Conservation (phyloP, 2,888 invertebrate species). For the Ellobium chinense region DNA sequence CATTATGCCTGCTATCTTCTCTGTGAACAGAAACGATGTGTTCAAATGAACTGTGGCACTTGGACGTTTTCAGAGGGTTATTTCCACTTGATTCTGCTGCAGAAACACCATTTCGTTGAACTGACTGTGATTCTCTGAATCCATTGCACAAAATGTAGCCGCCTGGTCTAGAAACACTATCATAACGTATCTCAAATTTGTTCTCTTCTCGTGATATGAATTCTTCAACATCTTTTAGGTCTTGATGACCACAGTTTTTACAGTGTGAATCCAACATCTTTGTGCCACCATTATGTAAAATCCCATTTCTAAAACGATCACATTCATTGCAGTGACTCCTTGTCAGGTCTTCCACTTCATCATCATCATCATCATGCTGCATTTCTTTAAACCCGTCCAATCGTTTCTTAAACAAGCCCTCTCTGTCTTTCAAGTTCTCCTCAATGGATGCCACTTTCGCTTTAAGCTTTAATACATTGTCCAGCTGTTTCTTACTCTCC, state of each 20-base stretch:
- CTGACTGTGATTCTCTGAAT: background rate
- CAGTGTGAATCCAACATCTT: background rate
- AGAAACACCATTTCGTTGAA: background rate
- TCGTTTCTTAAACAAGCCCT: background rate
- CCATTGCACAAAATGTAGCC: background rate
- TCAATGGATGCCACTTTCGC: constrained; percentile 3
- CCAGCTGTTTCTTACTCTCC: constrained; percentile 35
- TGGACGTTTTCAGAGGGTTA: background rate
- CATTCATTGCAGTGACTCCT: background rate
- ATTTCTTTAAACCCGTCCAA: background rate
- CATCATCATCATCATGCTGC: too few relatives aligned
- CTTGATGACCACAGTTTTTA: too few relatives aligned
- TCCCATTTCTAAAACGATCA: background rate
- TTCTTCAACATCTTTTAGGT: background rate
- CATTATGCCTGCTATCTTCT: background rate
- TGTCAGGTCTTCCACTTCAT: too few relatives aligned
- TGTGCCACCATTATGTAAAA: background rate
- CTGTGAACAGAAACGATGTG: background rate
- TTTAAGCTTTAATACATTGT: background rate
- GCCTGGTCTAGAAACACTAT: background rate
- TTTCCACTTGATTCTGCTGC: background rate
- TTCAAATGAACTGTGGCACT: background rate
- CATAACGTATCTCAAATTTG: background rate
- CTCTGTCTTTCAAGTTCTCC: background rate
- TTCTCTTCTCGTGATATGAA: background rate